These are phyloP conservation scores for Diachasmimorpha longicaudata DNA, from an alignment of 1,140 invertebrate species.

Conservation along the genomic window DNA sequence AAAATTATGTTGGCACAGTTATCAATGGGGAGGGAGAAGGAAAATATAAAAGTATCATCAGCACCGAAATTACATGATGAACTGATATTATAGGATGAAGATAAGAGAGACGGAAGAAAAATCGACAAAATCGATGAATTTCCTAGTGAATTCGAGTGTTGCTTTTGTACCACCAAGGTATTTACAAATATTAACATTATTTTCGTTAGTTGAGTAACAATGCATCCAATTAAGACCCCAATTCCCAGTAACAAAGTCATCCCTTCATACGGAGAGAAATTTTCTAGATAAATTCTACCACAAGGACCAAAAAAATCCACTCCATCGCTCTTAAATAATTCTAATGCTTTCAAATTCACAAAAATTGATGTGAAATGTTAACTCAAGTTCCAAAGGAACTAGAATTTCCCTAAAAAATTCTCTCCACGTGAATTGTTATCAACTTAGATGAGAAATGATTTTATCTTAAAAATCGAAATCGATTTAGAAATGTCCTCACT, in stretches of 20 bases:
- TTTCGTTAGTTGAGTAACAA: slow-evolving; percentile 14
- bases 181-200: slow-evolving; percentile 57
- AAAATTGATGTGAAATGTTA: too few species aligned
- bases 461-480: neutral
- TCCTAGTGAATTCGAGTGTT: slow-evolving; percentile 93
- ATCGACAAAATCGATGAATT: slow-evolving; percentile 77
- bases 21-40: neutral
- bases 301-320: too few species aligned
- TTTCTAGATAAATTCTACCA: too few species aligned
- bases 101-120: slow-evolving; percentile 73
- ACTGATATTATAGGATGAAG: slow-evolving; percentile 68
- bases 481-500: slow-evolving; percentile 1
- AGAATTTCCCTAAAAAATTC: too few species aligned
- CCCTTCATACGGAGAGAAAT: neutral
- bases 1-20: slow-evolving; percentile 3
- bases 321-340: too few species aligned
- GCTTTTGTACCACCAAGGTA: slow-evolving; percentile 95
- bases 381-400: too few species aligned
- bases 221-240: neutral
- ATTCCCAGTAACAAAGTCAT: neutral
- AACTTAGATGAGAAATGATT: neutral
- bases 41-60: neutral
- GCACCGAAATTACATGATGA: slow-evolving; percentile 29
- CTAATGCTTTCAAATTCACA: too few species aligned
- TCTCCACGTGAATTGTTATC: too few species aligned